Conservation (phyloP, 2,888 invertebrate genomes). For the Drosophila recens region DNA sequence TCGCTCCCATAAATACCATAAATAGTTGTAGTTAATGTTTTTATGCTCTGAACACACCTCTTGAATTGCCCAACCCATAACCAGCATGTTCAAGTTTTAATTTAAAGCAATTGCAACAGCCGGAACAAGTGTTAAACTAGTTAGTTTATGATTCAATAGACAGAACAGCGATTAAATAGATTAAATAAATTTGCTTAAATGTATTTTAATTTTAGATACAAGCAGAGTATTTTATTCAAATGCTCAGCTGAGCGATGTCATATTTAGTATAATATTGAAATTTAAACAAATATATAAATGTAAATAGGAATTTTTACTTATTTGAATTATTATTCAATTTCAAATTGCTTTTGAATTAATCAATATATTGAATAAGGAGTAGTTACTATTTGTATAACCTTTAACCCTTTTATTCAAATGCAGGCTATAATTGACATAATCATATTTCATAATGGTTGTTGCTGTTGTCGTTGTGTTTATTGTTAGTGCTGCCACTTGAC, state of each 20-base stretch:
- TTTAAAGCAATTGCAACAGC: conserved; percentile 40
- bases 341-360: background rate
- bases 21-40: conserved; percentile 10
- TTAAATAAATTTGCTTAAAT: background rate
- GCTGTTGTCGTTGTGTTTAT: conserved; percentile 1
- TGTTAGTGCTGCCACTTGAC: conserved; percentile 51
- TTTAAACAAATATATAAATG: background rate
- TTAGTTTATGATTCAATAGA: conserved; percentile 40
- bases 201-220: background rate
- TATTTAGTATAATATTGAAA: background rate
- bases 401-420: background rate
- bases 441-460: conserved; percentile 1
- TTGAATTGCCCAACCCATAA: conserved; percentile 44
- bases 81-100: conserved; percentile 26
- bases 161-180: background rate
- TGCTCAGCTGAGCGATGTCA: no score
- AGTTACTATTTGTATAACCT: background rate
- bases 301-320: background rate
- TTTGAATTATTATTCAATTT: background rate
- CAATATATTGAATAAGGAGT: background rate
- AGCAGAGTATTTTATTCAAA: background rate
- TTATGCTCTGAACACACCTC: conserved; percentile 27
- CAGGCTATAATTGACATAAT: conserved; percentile 8
- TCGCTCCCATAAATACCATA: conserved; percentile 20
- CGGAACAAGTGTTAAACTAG: conserved; percentile 55